Conservation (phyloP, 2,797 vertebrate genomes). For the Petrocephalus schoutedeni region DNA sequence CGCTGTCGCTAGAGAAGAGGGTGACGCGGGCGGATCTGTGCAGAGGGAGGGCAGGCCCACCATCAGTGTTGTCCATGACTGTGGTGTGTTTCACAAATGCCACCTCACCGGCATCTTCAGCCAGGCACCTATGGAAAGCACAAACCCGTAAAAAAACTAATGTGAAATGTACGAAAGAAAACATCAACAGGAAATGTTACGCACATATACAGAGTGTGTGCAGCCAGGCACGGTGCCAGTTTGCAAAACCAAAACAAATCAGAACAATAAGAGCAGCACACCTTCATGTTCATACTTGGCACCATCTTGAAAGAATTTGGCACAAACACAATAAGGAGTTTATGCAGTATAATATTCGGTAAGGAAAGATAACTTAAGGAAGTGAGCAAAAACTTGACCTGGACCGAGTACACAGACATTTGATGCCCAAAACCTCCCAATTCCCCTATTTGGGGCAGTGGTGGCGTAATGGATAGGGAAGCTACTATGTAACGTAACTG, state of each 20-base stretch:
- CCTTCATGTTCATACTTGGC: neutral
- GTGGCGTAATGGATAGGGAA: no score
- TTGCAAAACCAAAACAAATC: neutral
- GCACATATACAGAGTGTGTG: neutral
- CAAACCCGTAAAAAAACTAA: neutral
- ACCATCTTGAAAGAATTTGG: neutral
- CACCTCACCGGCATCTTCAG: constrained; percentile 68
- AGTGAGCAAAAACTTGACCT: neutral
- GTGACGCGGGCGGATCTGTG: no score
- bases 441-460: neutral
- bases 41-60: constrained; percentile 44
- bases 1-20: neutral
- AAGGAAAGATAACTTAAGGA: neutral
- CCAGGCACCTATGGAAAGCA: constrained; percentile 66
- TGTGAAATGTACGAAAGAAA: neutral
- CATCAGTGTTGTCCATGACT: constrained; percentile 69
- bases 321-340: neutral
- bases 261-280: neutral
- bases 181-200: neutral
- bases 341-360: neutral
- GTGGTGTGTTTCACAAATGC: constrained; percentile 83
- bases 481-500: no score
- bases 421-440: neutral
- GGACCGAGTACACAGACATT: neutral
- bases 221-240: neutral